Evolutionary conservation across 2,113 vertebrate genomes (phyloP), one percentile per base, ranked within the genome.

Genomic region (Athene noctua): DNA sequence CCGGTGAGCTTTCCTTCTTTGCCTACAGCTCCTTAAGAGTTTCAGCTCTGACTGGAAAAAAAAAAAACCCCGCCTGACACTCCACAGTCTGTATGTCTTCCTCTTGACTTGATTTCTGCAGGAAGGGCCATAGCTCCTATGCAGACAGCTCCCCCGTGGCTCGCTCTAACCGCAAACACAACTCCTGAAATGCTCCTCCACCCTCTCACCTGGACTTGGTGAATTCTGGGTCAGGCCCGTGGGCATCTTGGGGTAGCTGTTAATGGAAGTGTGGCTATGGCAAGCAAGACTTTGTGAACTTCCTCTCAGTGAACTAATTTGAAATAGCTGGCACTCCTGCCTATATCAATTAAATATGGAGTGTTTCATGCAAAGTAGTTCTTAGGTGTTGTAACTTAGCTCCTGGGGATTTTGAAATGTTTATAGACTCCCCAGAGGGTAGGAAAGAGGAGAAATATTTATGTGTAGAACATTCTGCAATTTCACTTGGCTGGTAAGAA

Each of bases 371-470:
- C 70, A 87, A 85, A 92, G 66, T 66, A 49, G 38, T 85, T 96
- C 93, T 84, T 92, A 86, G 81, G 78, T 70, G 84, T 85, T 96
- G 72, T 49, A 91, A 90, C 55, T 40, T 95, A 77, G 78, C 92
- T 96, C 75, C 49, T 90, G 80, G 94, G 86, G 42, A 36, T 94
- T 97, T 65, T 80, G 70, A 88, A 96, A 97, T 77, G 95, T 86
- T 97, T 97, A 96, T 83, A 73, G 93, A 59, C 80, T 97, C 97
- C 81, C 94, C 96, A 94, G 92, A 94, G 95, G 94, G 87, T 82
- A 97, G 94, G 86, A 74, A 94, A 97, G 55, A 94, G 92, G 74
- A 84, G 95, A 96, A 98, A 96, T 94, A 90, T 88, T 88, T 94
- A 91, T 40, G 32, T 96, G 88, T 93, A 81, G 86, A 96, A 94